These are phyloP conservation scores for Ceriagrion tenellum DNA, from an alignment of 2,888 invertebrate genomes.

Conservation along the genomic window DNA sequence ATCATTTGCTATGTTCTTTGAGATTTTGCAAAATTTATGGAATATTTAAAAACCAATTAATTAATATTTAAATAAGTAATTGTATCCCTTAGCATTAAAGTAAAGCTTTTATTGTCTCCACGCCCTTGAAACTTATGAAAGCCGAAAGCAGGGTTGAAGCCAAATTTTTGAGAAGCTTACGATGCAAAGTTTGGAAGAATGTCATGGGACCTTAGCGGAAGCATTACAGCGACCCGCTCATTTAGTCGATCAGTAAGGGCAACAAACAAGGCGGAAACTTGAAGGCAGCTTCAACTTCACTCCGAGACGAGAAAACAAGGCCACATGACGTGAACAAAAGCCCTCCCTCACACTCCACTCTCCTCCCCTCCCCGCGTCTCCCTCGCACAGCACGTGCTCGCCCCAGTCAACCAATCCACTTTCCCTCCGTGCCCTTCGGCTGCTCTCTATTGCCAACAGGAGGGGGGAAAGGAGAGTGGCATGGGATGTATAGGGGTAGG, in stretches of 20 bases:
- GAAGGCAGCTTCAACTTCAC: constrained; percentile 25
- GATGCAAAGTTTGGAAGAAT: background rate
- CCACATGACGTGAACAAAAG: constrained; percentile 28
- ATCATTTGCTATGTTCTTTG: too few relatives aligned
- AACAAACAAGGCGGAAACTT: background rate
- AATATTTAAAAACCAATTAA: too few relatives aligned
- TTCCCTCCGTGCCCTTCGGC: constrained; percentile 25
- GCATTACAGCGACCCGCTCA: background rate
- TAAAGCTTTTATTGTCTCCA: too few relatives aligned
- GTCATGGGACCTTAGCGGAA: background rate
- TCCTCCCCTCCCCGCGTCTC: too few relatives aligned
- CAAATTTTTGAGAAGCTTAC: background rate
- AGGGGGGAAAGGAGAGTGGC: background rate
- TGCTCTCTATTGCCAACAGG: background rate
- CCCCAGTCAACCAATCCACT: constrained; percentile 26
- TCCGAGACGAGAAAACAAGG: background rate
- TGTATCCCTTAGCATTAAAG: too few relatives aligned
- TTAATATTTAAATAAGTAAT: too few relatives aligned
- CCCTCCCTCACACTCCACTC: too few relatives aligned
- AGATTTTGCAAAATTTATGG: too few relatives aligned
- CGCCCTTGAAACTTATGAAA: background rate
- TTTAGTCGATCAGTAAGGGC: background rate
- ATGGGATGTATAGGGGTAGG: background rate
- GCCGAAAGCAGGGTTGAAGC: background rate
- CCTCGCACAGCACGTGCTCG: background rate